Evolutionary conservation across 2,888 invertebrate species (phyloP).

Genomic region (Pyrrhopygopsis socrates): DNA sequence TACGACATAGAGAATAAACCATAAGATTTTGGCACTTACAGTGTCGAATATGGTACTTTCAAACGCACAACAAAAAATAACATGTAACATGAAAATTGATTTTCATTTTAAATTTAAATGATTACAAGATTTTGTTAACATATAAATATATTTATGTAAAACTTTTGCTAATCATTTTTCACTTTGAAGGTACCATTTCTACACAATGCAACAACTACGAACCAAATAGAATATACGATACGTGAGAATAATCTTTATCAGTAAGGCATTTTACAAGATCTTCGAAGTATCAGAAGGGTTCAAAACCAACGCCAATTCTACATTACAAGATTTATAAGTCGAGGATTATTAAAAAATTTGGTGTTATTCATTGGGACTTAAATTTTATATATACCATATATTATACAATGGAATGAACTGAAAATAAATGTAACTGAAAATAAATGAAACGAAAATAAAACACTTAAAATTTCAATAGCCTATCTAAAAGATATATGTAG

Average conservation of each 20-base stretch:
- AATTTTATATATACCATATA: conserved; percentile 88
- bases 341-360: conserved; percentile 90
- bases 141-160: too few species aligned
- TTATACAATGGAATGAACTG: conserved; percentile 88
- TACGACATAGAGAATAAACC: conserved; percentile 81
- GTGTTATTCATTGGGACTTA: conserved; percentile 92
- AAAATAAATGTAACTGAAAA: conserved; percentile 80
- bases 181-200: conserved; percentile 86
- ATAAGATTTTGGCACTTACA: conserved; percentile 89
- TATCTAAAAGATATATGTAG: conserved; percentile 92
- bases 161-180: too few species aligned
- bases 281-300: conserved; percentile 83
- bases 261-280: conserved; percentile 87
- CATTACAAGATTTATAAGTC: conserved; percentile 79
- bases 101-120: too few species aligned
- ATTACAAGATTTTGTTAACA: too few species aligned
- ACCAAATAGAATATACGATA: conserved; percentile 75
- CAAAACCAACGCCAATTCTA: conserved; percentile 87
- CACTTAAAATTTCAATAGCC: conserved; percentile 91
- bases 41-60: conserved; percentile 88
- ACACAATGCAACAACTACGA: conserved; percentile 87
- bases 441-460: conserved; percentile 80
- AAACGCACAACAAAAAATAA: conserved; percentile 25
- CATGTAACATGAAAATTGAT: not conserved
- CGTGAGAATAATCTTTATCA: conserved; percentile 74